phyloP scores from a whole-genome alignment of 1,140 invertebrate species.

The Panagrolaimus sp. region DNA sequence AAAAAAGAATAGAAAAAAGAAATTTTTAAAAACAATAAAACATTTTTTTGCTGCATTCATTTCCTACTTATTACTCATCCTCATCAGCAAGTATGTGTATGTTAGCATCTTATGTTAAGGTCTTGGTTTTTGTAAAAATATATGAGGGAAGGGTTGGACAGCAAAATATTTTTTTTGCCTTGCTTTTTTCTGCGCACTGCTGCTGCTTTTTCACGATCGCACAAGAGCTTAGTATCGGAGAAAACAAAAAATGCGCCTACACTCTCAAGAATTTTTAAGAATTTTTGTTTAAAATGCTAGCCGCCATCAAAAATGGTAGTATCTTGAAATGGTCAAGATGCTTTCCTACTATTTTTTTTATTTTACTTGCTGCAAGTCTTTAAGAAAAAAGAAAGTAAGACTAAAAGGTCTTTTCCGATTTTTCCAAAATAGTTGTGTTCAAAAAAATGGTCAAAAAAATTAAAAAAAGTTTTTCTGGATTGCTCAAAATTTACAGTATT shows the following conservation, averaged over 20 bases:
- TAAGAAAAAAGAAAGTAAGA: too few relatives aligned
- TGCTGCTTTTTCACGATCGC: constrained; percentile 3
- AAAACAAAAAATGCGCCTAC: constrained; percentile 1
- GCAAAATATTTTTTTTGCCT: constrained; percentile 74
- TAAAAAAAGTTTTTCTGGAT: too few relatives aligned
- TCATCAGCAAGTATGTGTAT: neutral
- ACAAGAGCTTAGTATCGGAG: constrained; percentile 7
- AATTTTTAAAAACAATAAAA: neutral
- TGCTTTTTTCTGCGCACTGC: too few relatives aligned
- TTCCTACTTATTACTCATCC: constrained; percentile 2
- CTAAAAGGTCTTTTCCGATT: too few relatives aligned
- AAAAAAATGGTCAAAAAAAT: too few relatives aligned
- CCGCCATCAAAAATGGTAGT: too few relatives aligned
- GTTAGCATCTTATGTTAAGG: neutral
- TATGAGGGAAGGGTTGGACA: constrained; percentile 77
- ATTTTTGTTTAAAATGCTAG: too few relatives aligned
- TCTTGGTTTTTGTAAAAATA: constrained; percentile 14
- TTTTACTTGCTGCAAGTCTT: too few relatives aligned
- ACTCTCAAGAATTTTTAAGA: neutral
- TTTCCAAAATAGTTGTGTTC: too few relatives aligned
- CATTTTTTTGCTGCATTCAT: neutral
- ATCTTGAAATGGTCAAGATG: too few relatives aligned
- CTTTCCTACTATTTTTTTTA: too few relatives aligned
- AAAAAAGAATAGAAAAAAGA: constrained; percentile 1
- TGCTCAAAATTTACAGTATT: too few relatives aligned